Base-by-base conservation (phyloP, 92 coral and sea anemone species). In the Paramuricea clavata region DNA sequence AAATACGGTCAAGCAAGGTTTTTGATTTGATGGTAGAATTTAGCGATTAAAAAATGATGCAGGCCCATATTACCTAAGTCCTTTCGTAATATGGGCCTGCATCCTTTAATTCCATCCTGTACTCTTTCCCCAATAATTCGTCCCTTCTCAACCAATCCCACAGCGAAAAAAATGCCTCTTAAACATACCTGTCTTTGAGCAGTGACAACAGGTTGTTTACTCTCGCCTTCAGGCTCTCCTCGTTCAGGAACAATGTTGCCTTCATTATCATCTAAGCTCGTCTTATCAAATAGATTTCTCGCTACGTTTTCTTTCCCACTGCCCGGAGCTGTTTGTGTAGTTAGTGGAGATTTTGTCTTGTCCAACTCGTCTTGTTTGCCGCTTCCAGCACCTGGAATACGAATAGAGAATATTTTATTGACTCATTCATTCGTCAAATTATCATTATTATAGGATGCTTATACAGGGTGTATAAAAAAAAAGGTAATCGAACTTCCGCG, bases 221-320 rank as follows among this genome's bases (percentile, higher is more conserved):
- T 79, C 65, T 79, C 84, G 23, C 84, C 84, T 25, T 79, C 84
- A 1, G 84, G 84, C 57, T 79, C 84, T 23, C 84, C 84, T 21
- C 84, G 56, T 0, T 17, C 71, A 36, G 50, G 71, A 0, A 79
- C 84, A 21, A 25, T n/a, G 50, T 61, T 2, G 17, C 33, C 11
- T n/a, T 49, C 33, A 5, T 57, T 26, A 27, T 74, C 78, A 43
- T 23, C 78, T 42, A 39, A 41, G 1, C 21, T 12, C 31, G 83
- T 30, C 21, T 76, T 57, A 17, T 56, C 83, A 49, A 76, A 76
- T 41, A 76, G 25, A 35, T 32, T 78, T 49, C 73, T 10, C 12
- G 54, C 42, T 17, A 79, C 56, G 32, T 32, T 59, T 36, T 41
- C 84, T 27, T 79, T 79, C 8, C 57, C 73, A 10, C 52, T 9